Conservation (phyloP, 2,797 vertebrate species). For the Clamator glandarius region DNA sequence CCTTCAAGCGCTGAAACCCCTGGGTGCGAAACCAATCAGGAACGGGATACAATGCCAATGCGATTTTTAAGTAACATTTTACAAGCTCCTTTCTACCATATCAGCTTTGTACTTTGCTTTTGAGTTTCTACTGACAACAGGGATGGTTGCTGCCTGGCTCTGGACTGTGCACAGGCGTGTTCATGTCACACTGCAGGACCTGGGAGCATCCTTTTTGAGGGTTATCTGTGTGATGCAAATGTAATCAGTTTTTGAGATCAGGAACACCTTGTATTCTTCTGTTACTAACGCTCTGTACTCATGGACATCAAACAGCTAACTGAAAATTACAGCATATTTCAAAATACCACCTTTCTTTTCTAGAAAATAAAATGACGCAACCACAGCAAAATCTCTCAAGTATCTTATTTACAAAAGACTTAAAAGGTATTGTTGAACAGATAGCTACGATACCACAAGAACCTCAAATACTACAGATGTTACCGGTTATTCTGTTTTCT, state of each 20-base stretch:
- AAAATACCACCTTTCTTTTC: background rate
- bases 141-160: background rate
- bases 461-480: background rate
- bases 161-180: background rate
- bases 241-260: background rate
- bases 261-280: accelerated
- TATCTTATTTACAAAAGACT: background rate
- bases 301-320: background rate
- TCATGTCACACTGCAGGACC: background rate
- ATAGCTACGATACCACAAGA: background rate
- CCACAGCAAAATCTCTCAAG: background rate
- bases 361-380: background rate
- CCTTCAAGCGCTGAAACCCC: background rate
- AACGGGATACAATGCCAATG: background rate
- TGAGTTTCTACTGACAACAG: background rate
- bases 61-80: background rate
- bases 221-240: background rate
- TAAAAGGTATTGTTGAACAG: background rate
- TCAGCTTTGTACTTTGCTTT: background rate
- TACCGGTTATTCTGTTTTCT: background rate
- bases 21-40: background rate
- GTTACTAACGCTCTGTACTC: background rate
- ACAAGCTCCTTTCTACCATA: background rate
- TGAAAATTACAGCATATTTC: background rate
- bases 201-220: background rate